Percentiles rank a stretch among this genome's conserved stretches.
These are phyloP conservation scores for Caranx ignobilis DNA, from an alignment of 2,113 vertebrate genomes.

Conservation along the genomic window DNA sequence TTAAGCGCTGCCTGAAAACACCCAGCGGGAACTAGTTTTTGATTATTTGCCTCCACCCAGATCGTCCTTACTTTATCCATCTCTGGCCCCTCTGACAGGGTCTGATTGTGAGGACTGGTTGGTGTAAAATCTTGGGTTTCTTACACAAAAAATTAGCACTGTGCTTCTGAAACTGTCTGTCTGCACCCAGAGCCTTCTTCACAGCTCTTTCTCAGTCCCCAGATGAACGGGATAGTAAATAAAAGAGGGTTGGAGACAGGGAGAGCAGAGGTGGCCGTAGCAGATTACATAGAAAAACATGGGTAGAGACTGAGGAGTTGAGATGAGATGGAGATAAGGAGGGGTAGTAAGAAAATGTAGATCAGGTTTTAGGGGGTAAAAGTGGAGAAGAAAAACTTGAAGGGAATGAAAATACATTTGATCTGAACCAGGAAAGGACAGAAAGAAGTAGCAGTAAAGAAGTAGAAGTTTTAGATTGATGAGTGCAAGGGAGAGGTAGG, in stretches of 20 bases:
- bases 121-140: background rate
- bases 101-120: background rate
- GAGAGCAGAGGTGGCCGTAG: background rate
- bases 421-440: background rate
- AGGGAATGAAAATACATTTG: background rate
- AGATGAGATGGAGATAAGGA: background rate
- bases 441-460: background rate
- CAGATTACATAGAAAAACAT: background rate
- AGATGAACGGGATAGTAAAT: background rate
- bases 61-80: background rate
- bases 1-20: conserved; percentile 24
- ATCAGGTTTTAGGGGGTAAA: background rate
- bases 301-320: background rate
- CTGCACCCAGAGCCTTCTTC: background rate
- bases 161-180: conserved; percentile 7
- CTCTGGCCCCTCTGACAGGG: background rate
- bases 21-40: conserved; percentile 20
- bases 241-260: background rate
- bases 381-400: background rate
- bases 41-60: background rate
- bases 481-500: conserved; percentile 11
- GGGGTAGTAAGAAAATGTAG: background rate
- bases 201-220: background rate
- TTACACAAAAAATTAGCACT: conserved; percentile 8
- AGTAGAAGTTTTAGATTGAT: conserved; percentile 17